Evolutionary conservation across 2,888 invertebrate species (phyloP).

Genomic region (Petrolisthes cinctipes): DNA sequence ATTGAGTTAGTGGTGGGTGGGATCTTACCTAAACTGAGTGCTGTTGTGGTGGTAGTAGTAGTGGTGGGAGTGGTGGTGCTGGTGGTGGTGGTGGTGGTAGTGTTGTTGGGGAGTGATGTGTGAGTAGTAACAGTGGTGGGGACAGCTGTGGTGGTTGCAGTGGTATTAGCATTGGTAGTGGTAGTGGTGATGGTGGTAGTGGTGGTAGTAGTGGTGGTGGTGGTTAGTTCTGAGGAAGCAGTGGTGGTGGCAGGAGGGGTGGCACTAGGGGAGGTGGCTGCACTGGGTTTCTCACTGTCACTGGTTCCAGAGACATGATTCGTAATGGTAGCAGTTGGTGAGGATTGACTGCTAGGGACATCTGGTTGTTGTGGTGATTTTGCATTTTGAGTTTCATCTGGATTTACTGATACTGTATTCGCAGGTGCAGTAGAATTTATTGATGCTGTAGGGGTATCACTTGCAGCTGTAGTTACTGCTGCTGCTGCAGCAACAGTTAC

Average conservation of each 20-base stretch:
- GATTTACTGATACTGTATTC: not conserved
- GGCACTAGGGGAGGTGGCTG: not conserved
- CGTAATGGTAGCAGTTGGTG: not conserved
- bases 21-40: constrained; percentile 48
- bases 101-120: not conserved
- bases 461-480: too few relatives aligned
- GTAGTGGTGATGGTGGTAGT: constrained; percentile 10
- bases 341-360: constrained; percentile 22
- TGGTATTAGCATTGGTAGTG: not conserved
- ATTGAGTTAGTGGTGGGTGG: constrained; percentile 39
- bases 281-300: not conserved
- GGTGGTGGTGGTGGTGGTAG: constrained; percentile 9
- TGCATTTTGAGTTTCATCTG: constrained; percentile 47
- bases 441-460: not conserved
- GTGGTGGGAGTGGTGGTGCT: constrained; percentile 8
- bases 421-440: constrained; percentile 12
- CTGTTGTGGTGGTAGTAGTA: constrained; percentile 27
- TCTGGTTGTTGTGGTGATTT: constrained; percentile 36
- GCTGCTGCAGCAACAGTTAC: not conserved
- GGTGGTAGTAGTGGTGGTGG: not conserved
- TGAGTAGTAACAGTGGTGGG: not conserved
- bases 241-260: constrained; percentile 17
- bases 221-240: not conserved
- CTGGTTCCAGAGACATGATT: constrained; percentile 25
- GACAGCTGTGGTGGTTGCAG: not conserved